Evolutionary conservation across 2,888 invertebrate genomes (phyloP).

Genomic region (Yponomeuta cagnagella): DNA sequence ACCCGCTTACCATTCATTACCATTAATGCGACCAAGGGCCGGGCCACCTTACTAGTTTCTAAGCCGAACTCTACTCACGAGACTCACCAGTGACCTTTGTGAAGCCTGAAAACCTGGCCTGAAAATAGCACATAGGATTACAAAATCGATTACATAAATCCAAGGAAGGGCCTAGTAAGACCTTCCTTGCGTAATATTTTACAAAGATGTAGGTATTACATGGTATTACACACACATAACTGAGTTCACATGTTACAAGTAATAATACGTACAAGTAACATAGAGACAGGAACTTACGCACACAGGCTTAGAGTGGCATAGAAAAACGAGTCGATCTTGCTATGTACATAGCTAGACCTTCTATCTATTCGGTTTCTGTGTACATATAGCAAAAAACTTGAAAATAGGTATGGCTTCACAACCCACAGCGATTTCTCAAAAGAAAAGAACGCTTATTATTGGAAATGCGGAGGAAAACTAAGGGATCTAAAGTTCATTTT

Average conservation of each 20-base stretch:
- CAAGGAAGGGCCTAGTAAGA: background rate
- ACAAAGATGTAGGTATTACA: background rate
- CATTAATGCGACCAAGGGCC: too few species aligned
- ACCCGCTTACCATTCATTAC: too few species aligned
- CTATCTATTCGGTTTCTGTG: conserved; percentile 35
- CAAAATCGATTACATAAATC: background rate
- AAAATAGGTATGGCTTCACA: conserved; percentile 68
- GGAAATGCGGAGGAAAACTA: conserved; percentile 41
- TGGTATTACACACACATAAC: background rate
- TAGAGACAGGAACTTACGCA: conserved; percentile 23
- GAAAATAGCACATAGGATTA: background rate
- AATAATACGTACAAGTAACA: background rate
- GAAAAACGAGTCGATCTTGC: conserved; percentile 64
- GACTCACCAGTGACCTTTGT: too few species aligned
- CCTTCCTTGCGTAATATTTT: background rate
- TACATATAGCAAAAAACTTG: conserved; percentile 63
- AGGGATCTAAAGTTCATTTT: conserved; percentile 54
- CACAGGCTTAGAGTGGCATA: conserved; percentile 52
- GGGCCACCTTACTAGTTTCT: too few species aligned
- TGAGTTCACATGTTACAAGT: background rate
- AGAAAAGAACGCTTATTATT: conserved; percentile 44
- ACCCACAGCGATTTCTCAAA: conserved; percentile 33
- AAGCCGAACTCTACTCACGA: too few species aligned
- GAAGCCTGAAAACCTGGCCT: too few species aligned
- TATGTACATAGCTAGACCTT: conserved; percentile 37